phyloP scores from a whole-genome alignment of 2,888 invertebrate species.

The Amorpha juglandis region DNA sequence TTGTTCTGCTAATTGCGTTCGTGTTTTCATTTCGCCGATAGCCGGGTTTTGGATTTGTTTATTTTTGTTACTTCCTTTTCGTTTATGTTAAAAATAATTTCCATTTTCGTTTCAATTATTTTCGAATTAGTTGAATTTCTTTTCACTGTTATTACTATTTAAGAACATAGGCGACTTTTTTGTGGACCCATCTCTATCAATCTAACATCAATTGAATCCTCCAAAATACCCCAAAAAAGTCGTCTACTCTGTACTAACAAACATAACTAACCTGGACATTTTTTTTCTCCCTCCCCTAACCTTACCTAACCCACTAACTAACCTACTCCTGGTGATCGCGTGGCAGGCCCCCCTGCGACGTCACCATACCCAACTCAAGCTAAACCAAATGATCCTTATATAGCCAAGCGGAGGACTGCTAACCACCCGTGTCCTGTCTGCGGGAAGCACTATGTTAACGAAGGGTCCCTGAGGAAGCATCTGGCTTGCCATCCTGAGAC shows the following conservation, averaged over 20 bases:
- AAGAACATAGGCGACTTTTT: slow-evolving; percentile 37
- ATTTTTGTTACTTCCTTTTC: slow-evolving; percentile 32
- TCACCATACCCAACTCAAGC: slow-evolving; percentile 84
- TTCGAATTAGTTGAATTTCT: slow-evolving; percentile 43
- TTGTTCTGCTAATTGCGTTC: slow-evolving; percentile 62
- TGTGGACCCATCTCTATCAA: not conserved
- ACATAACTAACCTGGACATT: slow-evolving; percentile 66
- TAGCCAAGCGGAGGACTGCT: slow-evolving; percentile 96
- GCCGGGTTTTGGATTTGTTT: slow-evolving; percentile 31
- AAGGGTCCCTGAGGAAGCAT: slow-evolving; percentile 96
- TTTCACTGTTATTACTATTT: slow-evolving; percentile 33
- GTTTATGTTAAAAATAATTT: slow-evolving; percentile 30
- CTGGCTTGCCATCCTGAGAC: slow-evolving; percentile 97
- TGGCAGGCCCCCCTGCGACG: slow-evolving; percentile 84
- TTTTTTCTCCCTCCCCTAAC: slow-evolving; percentile 58
- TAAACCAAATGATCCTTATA: slow-evolving; percentile 89
- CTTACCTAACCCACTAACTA: slow-evolving; percentile 78
- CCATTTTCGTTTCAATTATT: slow-evolving; percentile 43
- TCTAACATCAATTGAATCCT: not conserved
- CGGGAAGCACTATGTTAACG: slow-evolving; percentile 97
- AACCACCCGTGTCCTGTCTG: slow-evolving; percentile 98
- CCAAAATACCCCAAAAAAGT: slow-evolving; percentile 41
- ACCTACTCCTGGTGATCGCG: slow-evolving; percentile 79
- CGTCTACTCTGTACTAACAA: slow-evolving; percentile 58
- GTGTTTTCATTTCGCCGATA: slow-evolving; percentile 47